Base-by-base conservation (phyloP, 2,888 invertebrate genomes). In the Lasioglossum malachurum region DNA sequence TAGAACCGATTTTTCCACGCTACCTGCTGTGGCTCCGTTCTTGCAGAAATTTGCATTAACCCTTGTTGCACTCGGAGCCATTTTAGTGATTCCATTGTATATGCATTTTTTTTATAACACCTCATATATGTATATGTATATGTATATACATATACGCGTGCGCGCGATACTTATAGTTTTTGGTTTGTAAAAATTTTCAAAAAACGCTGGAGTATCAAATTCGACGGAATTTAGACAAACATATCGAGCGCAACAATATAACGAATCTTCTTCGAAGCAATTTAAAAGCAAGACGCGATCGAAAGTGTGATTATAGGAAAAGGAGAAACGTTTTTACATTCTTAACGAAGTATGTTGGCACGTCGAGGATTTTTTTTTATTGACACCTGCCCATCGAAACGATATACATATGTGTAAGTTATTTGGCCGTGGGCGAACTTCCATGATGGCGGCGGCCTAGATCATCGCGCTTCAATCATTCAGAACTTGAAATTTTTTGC, bases 341-440 rank as follows among this genome's bases (percentile, higher is more conserved):
- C 35, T 35, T 49, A 49, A 75, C 75, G 49, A 72, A 10, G 53
- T 31, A 74, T 31, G 73, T 44, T 27, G 19, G 38, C 53, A 44
- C 53, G 49, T n/a, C 64, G 49, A 31, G 38, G 23, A 8, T 67
- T 14, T 69, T 75, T 84, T 84, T 72, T 82, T 78, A 64, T 79
- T 67, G 78, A 76, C 83, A 79, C 53, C 75, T 85, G 75, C 67
- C 64, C 38, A 19, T 38, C 27, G 31, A 57, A 31, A 83, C 19
- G 75, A 75, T 67, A 73, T 35, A 53, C 3, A 75, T 35, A 53
- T 23, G 75, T 79, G 31, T 83, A 85, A 85, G 76, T 79, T 75
- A 83, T 85, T 85, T 79, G 72, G 46, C 83, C 84, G 71, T 41
- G 46, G 83, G 79, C 83, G 49, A 75, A 14, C 44, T 64, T 49